Evolutionary conservation across 1,140 invertebrate species (phyloP), one percentile per base, ranked within the genome.

Genomic region (Zaprionus gabonicus): DNA sequence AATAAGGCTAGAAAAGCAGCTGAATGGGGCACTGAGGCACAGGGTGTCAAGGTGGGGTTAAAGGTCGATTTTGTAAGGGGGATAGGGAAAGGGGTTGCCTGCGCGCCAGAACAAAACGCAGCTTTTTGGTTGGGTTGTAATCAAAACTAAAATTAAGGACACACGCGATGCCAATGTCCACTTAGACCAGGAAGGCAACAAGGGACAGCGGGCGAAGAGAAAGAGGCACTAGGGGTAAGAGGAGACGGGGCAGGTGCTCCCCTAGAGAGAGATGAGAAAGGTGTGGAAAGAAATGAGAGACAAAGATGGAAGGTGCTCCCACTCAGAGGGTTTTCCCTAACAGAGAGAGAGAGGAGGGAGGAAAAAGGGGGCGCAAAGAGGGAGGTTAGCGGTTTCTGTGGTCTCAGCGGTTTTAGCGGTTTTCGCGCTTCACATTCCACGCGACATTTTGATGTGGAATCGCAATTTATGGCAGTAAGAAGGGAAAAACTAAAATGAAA

Each of bases 141-240:
- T 88, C 85, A 85, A 79, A 85, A 76, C 81, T 74, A 27, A 75
- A 84, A 90, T 91, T 91, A 80, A 81, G 84, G 72, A 91, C 84
- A 91, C 85, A 91, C 84, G 84, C 84, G 81, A 90, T 64, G 66
- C 46, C 60, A 70, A 69, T 57, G 66, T 65, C 58, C 73, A 56
- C 41, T 64, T 34, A 53, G 31, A 10, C 31, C 3, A 20, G n/a
- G 15, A 28, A 20, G 4, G n/a, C 20, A 44, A 10, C 25, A 58
- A 28, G 31, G 51, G 46, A n/a, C 23, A 41, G 28, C 1, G 6
- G 10, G 15, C 23, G 17, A 25, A 7, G 51, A 63, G 23, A 10
- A 38, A 27, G 38, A 56, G 36, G 28, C 6, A 27, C 5, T 27
- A 28, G 28, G 6, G 7, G 28, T 1, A 28, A 9, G 28, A 7